Evolutionary conservation across 2,113 vertebrate species (phyloP), one percentile per base, ranked within the genome.

Genomic region (Corynorhinus townsendii): DNA sequence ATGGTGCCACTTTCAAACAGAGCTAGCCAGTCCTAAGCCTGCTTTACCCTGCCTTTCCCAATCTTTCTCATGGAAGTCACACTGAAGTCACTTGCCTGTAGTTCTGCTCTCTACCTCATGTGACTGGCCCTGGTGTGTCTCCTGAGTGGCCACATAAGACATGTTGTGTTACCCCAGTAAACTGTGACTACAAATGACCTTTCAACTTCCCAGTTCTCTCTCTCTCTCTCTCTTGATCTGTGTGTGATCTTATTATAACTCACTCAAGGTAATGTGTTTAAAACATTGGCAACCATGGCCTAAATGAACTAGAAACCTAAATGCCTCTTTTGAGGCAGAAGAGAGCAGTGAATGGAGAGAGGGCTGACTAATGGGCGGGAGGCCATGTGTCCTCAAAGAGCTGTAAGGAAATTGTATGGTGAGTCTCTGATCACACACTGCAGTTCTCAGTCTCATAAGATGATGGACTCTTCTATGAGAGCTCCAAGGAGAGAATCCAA

Each of bases 51-150:
- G 15, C 20, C 54, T 52, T 7, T 5, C 1, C 12, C 11, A 3
- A 9, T 76, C 45, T 24, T 33, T 79, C 33, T 19, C 16, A 2
- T 35, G 35, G 56, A 76, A 76, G 10, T 28, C 26, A 49, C 49
- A 47, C 1, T 45, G 3, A 19, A n/a, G 11, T 33, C 15, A 38
- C 69, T 24, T 28, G 47, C 6, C 56, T 4, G 7, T n/a, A 35
- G 54, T 11, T 62, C 11, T 15, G 14, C 28, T 30, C 33, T 43
- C 15, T 33, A 76, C 12, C 26, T 72, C 10, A 11, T 45, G 30
- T 69, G 38, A 54, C 47, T 16, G 1, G 11, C n/a, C 45, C 33
- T 14, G 33, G 33, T 2, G 7, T 0, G 1, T 59, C 24, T 33
- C 16, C 4, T 5, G n/a, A 43, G 15, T 7, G 38, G 22, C 7